These are phyloP conservation scores for Stichopus chloronotus DNA, from an alignment of 35 echinoderm and acorn worm species.

Conservation along the genomic window DNA sequence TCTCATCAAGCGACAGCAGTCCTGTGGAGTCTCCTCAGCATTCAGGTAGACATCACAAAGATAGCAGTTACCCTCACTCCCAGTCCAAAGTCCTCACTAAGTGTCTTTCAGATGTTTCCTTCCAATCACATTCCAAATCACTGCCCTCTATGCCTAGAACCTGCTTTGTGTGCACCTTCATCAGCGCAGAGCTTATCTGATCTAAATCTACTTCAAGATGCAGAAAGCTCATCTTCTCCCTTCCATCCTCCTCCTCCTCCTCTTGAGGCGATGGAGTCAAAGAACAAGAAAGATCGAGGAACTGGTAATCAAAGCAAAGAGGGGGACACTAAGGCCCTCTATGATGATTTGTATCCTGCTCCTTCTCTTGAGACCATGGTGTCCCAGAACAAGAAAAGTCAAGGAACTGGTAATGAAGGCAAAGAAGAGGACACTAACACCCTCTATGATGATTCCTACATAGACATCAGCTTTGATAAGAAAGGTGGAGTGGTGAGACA, in stretches of 20 bases:
- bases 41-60: background rate
- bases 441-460: slow-evolving; percentile 32
- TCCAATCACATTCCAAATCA: slow-evolving; percentile 48
- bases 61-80: no score
- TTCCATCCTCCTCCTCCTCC: background rate
- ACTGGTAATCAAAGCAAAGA: background rate
- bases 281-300: background rate
- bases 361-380: background rate
- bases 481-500: slow-evolving; percentile 5
- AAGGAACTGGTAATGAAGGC: background rate
- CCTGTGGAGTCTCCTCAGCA: slow-evolving; percentile 41
- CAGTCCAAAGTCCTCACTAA: slow-evolving; percentile 43
- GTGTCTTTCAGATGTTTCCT: slow-evolving; percentile 55
- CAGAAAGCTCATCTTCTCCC: background rate
- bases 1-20: slow-evolving; percentile 39
- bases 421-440: background rate
- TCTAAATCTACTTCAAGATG: background rate
- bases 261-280: background rate
- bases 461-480: slow-evolving; percentile 44
- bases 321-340: no score
- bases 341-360: background rate
- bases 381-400: background rate
- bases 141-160: slow-evolving; percentile 48
- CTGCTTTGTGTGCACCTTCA: slow-evolving; percentile 15
- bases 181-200: slow-evolving; percentile 23